These are phyloP conservation scores for Camptogramma bilineatum DNA, from an alignment of 2,888 invertebrate species.

Conservation along the genomic window DNA sequence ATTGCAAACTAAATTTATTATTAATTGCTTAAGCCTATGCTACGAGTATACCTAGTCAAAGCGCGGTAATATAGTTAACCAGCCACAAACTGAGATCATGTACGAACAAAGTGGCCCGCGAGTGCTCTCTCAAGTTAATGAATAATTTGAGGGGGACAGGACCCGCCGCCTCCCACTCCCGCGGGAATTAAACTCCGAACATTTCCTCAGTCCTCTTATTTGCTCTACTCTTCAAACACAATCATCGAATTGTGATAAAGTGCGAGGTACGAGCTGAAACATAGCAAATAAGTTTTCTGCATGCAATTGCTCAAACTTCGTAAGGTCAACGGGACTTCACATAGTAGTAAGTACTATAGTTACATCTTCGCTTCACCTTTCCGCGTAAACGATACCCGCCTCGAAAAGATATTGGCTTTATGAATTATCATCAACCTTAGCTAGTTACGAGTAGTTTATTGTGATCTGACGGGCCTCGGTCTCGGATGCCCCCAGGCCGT, in stretches of 20 bases:
- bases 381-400: too few species aligned
- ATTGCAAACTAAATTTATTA: slow-evolving; percentile 30
- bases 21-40: slow-evolving; percentile 28
- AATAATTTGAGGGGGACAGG: slow-evolving; percentile 53
- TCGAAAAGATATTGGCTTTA: too few species aligned
- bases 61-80: slow-evolving; percentile 49
- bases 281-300: slow-evolving; percentile 26
- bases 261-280: slow-evolving; percentile 26
- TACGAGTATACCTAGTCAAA: slow-evolving; percentile 28
- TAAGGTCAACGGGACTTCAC: slow-evolving; percentile 6
- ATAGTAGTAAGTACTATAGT: not conserved
- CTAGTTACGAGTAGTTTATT: too few species aligned
- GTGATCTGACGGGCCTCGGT: not conserved
- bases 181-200: slow-evolving; percentile 45
- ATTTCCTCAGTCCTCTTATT: slow-evolving; percentile 44
- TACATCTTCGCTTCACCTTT: too few species aligned
- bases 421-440: too few species aligned
- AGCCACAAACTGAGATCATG: slow-evolving; percentile 50
- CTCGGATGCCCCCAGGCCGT: not conserved
- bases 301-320: slow-evolving; percentile 20
- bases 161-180: slow-evolving; percentile 37
- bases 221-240: slow-evolving; percentile 41
- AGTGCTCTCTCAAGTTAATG: slow-evolving; percentile 54
- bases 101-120: slow-evolving; percentile 50
- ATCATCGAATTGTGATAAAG: slow-evolving; percentile 40